Conservation (phyloP, 2,888 invertebrate genomes). For the Stenurella melanura region DNA sequence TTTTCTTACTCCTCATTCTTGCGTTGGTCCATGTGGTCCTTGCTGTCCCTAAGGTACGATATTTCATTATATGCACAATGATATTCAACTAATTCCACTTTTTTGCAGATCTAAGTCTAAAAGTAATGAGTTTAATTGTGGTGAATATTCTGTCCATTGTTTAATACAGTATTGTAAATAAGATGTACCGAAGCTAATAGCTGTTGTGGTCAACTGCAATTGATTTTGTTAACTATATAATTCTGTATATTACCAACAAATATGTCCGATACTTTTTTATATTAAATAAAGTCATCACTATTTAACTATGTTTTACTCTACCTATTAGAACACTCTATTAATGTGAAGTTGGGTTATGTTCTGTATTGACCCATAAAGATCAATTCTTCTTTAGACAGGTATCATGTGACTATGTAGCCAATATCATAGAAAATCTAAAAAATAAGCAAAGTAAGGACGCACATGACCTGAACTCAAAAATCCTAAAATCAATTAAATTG, state of each 20-base stretch:
- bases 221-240: neutral
- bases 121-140: neutral
- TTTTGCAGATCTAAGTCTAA: slow-evolving; percentile 2
- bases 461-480: too few relatives aligned
- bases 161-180: neutral
- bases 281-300: neutral
- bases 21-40: slow-evolving; percentile 15
- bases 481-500: too few relatives aligned
- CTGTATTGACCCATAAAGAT: too few relatives aligned
- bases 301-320: neutral
- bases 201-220: neutral
- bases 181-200: slow-evolving; percentile 14
- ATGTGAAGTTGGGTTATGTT: too few relatives aligned
- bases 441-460: too few relatives aligned
- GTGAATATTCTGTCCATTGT: neutral
- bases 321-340: neutral
- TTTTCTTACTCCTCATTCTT: slow-evolving; percentile 37
- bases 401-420: too few relatives aligned
- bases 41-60: slow-evolving; percentile 22
- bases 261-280: neutral
- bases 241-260: neutral
- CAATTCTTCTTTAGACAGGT: too few relatives aligned
- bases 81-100: neutral
- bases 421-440: too few relatives aligned
- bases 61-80: neutral